Evolutionary conservation across 2,797 vertebrate species (phyloP), one percentile per base, ranked within the genome.

Genomic region (Anguilla pacifica): DNA sequence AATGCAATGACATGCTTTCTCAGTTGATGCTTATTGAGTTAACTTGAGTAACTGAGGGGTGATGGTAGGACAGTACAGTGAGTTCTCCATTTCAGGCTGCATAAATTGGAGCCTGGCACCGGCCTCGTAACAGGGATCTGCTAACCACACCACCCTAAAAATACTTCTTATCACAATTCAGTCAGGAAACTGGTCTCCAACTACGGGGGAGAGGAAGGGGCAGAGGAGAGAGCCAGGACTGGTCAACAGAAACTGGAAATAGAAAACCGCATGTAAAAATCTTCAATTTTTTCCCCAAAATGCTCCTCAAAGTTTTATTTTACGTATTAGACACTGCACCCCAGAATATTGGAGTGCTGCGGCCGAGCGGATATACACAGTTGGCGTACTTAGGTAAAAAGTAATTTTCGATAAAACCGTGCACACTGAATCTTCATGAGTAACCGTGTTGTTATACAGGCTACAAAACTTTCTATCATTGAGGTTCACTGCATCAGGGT

Each of bases 121-220:
- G 22, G 43, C 22, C 15, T 77, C 64, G 77, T 61, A n/a, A 22
- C 77, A 15, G 57, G 53, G 25, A 83, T 39, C 59, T 6, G 77
- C 86, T 87, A 49, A 83, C 46, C 86, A n/a, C 51, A 35, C 43
- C 31, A 59, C 67, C 39, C 77, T 31, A 83, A 61, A 87, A 83
- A 83, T 83, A 83, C 49, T 39, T 64, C 77, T 83, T 83, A 87
- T 83, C 55, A 49, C 57, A 15, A 83, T n/a, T 35, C 77, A 46
- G 59, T 49, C n/a, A 83, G 57, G 79, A 67, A 46, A 49, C 25
- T 17, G 7, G 13, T 22, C 46, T 82, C 46, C 79, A 82, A 51
- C 77, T 10, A 6, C 0, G 4, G 74, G 7, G n/a, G 55, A 17
- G 39, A 49, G 3, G 19, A 28, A 46, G 25, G 72, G 46, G 31